Evolutionary conservation across 2,797 vertebrate genomes (phyloP), one percentile per base, ranked within the genome.

Genomic region (Zenarchopterus dispar): DNA sequence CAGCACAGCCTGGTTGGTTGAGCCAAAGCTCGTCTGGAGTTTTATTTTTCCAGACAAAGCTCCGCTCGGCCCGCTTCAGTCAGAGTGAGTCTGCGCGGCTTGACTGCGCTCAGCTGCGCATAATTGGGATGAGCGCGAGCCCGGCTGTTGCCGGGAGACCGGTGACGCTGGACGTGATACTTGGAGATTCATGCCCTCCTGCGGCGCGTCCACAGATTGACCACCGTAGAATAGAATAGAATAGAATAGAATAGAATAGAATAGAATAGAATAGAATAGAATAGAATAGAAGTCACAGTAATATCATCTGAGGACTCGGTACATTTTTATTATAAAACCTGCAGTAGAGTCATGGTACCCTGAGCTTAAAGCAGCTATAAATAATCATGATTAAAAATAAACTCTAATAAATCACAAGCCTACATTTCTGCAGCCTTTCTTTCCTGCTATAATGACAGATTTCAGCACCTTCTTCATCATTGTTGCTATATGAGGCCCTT

Each of bases 131-230:
- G 62, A 73, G 83, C 70, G 52, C 50, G 50, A 68, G 68, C 62
- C 66, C 24, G 75, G 48, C 70, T 90, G 93, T 93, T 94, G 92
- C 92, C 81, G 62, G 82, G 93, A 91, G 84, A 93, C 93, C 77
- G 74, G 48, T 89, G 92, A 93, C 92, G 92, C 93, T 88, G 84
- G 23, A 61, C 22, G 19, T 39, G 48, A 46, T 56, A 41, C 49
- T 22, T 67, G 60, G 55, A 58, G 51, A 51, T 61, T 26, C 39
- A 24, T 67, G 91, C 89, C 91, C 88, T 65, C 93, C 80, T 70
- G 88, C 73, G 86, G 90, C 62, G 71, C 42, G 36, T 62, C 10
- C 13, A 49, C 41, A 52, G 62, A 65, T 68, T 49, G 3, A 67
- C 65, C 2, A 16, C 42, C 1, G 41, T 28, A 28, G 9, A 18